Base-by-base conservation (phyloP, 2,888 invertebrate genomes). In the Sinohyriopsis cumingii region DNA sequence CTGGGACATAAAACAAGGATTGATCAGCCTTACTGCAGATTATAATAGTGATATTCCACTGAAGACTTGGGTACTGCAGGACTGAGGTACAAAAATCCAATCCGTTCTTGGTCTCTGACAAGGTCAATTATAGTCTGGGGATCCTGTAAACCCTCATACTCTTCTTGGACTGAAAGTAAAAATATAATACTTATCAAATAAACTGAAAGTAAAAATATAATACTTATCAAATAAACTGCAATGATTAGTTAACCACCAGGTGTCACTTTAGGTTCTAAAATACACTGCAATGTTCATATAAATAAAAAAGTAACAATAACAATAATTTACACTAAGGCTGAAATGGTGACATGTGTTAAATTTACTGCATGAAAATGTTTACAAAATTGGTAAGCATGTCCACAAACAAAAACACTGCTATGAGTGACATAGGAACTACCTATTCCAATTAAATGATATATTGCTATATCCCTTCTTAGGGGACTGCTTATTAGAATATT, bases 81-180 rank as follows among this genome's bases (percentile, higher is more conserved):
- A 69, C 88, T 92, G 91, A 96, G 93, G 86, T 96, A 96, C 6
- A 95, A 92, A 86, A 95, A 96, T 19, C 89, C 88, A 28, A 87
- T 82, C 67, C 78, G 80, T 54, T 81, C 82, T 66, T 87, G 73
- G 3, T 82, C 80, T 61, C 84, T 78, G 45, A 88, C 81, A 7
- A 87, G 75, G 7, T 82, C 59, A 56, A 88, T 87, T n/a, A 90
- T 88, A 67, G 86, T 79, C 15, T 80, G 79, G 65, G 86, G 82
- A 69, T 90, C 86, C 7, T 73, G 69, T 60, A 88, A 68, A 7
- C 89, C 89, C 64, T 87, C 82, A 67, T 83, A 83, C 5, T 82
- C 80, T 66, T 79, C 75, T 55, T 77, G 68, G 55, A 83, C 87
- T 87, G 79, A 60, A 81, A 80, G 61, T 55, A 61, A 63, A 69